Conservation (phyloP, 1,140 invertebrate species). For the Drosophila funebris region DNA sequence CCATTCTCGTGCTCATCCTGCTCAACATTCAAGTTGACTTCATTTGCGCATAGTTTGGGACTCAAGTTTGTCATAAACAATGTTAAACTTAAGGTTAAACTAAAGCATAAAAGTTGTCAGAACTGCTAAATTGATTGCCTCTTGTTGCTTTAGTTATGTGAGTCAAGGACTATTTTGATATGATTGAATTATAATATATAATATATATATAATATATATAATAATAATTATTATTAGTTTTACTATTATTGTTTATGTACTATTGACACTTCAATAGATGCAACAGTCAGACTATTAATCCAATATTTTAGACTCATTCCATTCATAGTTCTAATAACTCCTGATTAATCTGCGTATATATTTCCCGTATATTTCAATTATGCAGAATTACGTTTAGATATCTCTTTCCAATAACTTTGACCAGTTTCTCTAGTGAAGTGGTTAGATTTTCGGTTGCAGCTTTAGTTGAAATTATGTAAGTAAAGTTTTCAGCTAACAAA, state of each 20-base stretch:
- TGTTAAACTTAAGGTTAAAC: constrained; percentile 72
- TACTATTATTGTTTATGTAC: neutral
- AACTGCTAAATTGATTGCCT: constrained; percentile 62
- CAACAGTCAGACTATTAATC: too few species aligned
- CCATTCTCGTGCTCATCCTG: neutral
- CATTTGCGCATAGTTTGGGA: constrained; percentile 75
- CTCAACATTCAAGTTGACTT: constrained; percentile 69
- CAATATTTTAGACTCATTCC: too few species aligned
- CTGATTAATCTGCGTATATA: neutral
- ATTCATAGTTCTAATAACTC: too few species aligned
- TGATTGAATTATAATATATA: constrained; percentile 33
- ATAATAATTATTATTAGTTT: constrained; percentile 4
- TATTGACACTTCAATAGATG: neutral
- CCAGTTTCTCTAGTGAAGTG: neutral
- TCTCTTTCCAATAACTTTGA: too few species aligned
- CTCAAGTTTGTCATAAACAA: constrained; percentile 79
- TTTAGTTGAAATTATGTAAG: constrained; percentile 12
- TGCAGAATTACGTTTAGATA: too few species aligned
- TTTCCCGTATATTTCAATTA: too few species aligned
- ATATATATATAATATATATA: too few species aligned
- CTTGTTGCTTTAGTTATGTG: constrained; percentile 23
- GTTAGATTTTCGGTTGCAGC: neutral
- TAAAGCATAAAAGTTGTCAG: constrained; percentile 66
- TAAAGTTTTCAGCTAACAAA: constrained; percentile 26
- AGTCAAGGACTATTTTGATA: neutral